Base-by-base conservation (phyloP, 2,888 invertebrate species). In the Odontocerum albicorne region DNA sequence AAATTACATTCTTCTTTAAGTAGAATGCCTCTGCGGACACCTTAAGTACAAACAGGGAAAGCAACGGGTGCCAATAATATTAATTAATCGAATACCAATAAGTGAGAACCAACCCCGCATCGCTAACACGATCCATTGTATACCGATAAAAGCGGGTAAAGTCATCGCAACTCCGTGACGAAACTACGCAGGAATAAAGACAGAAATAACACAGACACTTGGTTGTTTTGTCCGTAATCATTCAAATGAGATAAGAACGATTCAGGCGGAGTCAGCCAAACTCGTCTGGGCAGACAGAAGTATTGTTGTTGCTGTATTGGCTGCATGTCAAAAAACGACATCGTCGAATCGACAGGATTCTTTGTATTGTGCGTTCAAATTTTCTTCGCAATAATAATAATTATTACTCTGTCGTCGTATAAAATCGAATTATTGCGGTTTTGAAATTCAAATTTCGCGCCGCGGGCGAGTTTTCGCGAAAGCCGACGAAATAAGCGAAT, bases 161-260 rank as follows among this genome's bases (percentile, higher is more conserved):
- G 27, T 10, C 6, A 27, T 10, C 10, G 10, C 27, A 27, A 27
- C 10, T 7, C 27, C 4, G 27, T 7, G 10, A 27, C 4, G 10
- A 27, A 7, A 27, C 4, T 10, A 27, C 27, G 10, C 27, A 10
- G 27, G 27, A 27, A 7, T 7, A 27, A 7, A 27, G 4, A 27
- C 6, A 27, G 4, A 27, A 27, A 27, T 27, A 27, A 27, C 27
- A 27, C 27, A 27, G 10, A 4, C 4, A 4, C 6, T 27, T 27
- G 27, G 27, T 27, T 27, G n/a, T n/a, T n/a, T n/a, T n/a, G n/a
- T n/a, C n/a, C 10, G 27, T 10, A 27, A 10, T 27, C 27, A 10
- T 27, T 27, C 6, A 19, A 33, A 36, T 36, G 47, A 47, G 58
- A 58, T 58, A 58, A 58, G 49, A 58, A 21, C 39, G 49, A 49